Base-by-base conservation (phyloP, 1,140 invertebrate species). In the Yoshiicerus persimilis region DNA sequence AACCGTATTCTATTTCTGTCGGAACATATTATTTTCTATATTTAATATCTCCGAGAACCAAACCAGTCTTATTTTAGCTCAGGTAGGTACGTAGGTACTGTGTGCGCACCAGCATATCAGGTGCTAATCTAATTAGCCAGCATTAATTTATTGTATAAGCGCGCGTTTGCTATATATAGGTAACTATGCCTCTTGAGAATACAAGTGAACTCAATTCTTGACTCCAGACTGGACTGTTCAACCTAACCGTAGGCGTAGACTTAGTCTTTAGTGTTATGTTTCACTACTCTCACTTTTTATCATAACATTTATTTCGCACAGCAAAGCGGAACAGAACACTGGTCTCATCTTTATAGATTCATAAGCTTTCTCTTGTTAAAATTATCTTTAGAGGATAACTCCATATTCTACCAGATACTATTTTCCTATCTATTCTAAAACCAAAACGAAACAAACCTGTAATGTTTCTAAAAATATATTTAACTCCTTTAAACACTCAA, bases 121-220 rank as follows among this genome's bases (percentile, higher is more conserved):
- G 75, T 80, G 75, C 75, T 23, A 80, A 80, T 80, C 75, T 80
- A 80, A 80, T 80, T 80, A 80, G 32, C 23, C 32, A 20, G 34
- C 75, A 80, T 80, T 80, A 80, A 80, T 80, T 80, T 80, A 70
- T 36, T 80, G 32, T 80, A 32, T 30, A 80, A 38, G 75, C 75
- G n/a, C n/a, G n/a, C n/a, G n/a, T 36, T 27, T 6, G 2, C 62
- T 25, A 70, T 25, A n/a, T 27, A 25, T 10, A 27, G n/a, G 5
- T 30, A 25, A 27, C 13, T 25, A 30, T 16, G 27, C 25, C 64
- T 27, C 27, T 70, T 30, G 25, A 2, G 27, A 25, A 30, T 70
- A 70, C 64, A 25, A 27, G 23, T 70, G 64, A 70, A 16, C 64
- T 0, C 23, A 70, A 27, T n/a, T n/a, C n/a, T n/a, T n/a, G n/a